A percentile compares a stretch with the other conserved stretches of the same genome.
Conservation (phyloP, 2,888 invertebrate genomes). For the Lypha dubia region DNA sequence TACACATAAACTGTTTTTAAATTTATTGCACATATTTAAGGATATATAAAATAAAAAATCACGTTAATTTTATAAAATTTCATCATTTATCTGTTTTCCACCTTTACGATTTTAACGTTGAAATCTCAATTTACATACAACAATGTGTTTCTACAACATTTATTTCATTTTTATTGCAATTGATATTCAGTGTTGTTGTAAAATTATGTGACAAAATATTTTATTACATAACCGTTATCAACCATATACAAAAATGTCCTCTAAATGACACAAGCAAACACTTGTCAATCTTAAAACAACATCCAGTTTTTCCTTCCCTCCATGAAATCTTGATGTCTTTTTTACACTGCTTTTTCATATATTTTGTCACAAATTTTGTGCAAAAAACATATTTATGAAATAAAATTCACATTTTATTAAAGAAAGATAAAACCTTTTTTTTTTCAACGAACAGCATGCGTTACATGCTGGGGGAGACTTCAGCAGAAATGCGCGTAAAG, state of each 20-base stretch:
- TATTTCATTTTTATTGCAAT: slow-evolving; percentile 26
- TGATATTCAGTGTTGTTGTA: slow-evolving; percentile 4
- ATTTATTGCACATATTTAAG: neutral
- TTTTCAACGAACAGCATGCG: slow-evolving; percentile 40
- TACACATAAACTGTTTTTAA: neutral
- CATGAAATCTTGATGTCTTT: neutral
- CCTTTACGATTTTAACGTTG: slow-evolving; percentile 22
- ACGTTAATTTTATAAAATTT: neutral
- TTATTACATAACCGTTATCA: slow-evolving; percentile 54
- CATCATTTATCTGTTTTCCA: slow-evolving; percentile 5
- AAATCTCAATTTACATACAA: slow-evolving; percentile 26
- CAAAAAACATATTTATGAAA: slow-evolving; percentile 11
- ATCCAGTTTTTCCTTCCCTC: neutral
- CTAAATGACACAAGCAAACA: slow-evolving; percentile 61
- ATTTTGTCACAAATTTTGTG: slow-evolving; percentile 16
- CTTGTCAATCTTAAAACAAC: slow-evolving; percentile 37
- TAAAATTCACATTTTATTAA: slow-evolving; percentile 30
- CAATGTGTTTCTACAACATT: slow-evolving; percentile 43
- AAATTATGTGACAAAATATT: slow-evolving; percentile 58
- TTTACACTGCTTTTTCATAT: neutral
- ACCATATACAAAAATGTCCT: slow-evolving; percentile 51
- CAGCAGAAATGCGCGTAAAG: neutral
- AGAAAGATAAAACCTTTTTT: neutral
- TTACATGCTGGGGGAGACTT: neutral
- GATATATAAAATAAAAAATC: neutral